Base-by-base conservation (phyloP, 1,140 invertebrate genomes). In the Sitodiplosis mosellana region DNA sequence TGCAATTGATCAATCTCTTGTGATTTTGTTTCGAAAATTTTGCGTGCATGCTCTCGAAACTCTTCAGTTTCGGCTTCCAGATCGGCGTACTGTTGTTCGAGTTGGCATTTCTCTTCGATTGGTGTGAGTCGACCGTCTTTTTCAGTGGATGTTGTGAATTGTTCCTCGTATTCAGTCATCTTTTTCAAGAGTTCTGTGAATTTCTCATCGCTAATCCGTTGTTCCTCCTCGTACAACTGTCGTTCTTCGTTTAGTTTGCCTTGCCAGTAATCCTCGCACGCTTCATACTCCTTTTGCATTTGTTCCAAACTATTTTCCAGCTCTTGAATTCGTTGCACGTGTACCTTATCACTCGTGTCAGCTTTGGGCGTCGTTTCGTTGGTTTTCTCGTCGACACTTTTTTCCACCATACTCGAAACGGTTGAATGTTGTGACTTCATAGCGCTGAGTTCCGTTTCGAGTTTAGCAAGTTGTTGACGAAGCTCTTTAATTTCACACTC, bases 181-280 rank as follows among this genome's bases (percentile, higher is more conserved):
- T 85, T 84, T 7, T 65, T 64, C 46, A 81, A 70, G 14, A 88
- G 60, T 49, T 83, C 80, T 1, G 72, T 67, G 53, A 87, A 77
- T 54, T 83, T 84, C 55, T 84, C 81, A 58, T 84, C 82, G 46
- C 73, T 82, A 12, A 79, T 71, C 51, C 75, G 72, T 60, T 85
- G 81, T 56, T 88, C 83, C 48, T 80, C 74, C 49, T 81, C 80
- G 55, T 77, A 81, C 38, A 80, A 62, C 51, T 76, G 73, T 34
- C 85, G 68, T 60, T 88, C 86, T 49, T 86, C 84, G 41, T 81
- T 75, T 27, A 89, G 61, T 64, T 87, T 87, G 7, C 59, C 61
- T 17, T 76, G 69, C 84, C 85, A 89, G 63, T 88, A 88, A 57
- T 88, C 83, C 61, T 89, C 86, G 56, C 82, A 84, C 51, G 78